These are phyloP conservation scores for Xylocampa areola DNA, from an alignment of 2,888 invertebrate genomes.

Conservation along the genomic window DNA sequence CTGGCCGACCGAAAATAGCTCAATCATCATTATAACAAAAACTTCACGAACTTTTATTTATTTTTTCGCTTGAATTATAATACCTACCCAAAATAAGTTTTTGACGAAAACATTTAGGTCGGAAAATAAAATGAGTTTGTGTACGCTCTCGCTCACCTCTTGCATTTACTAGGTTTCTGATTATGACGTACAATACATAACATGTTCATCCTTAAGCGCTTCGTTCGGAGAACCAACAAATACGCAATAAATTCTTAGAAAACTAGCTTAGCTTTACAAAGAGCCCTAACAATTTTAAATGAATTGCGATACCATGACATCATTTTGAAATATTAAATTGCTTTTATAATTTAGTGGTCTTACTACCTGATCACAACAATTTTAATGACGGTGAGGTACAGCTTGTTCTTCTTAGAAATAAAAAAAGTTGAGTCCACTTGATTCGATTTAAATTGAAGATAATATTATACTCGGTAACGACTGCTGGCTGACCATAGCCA, in stretches of 20 bases:
- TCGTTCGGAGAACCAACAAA: constrained; percentile 49
- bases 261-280: constrained; percentile 40
- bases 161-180: constrained; percentile 53
- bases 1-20: constrained; percentile 22
- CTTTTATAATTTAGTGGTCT: constrained; percentile 48
- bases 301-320: constrained; percentile 48
- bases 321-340: constrained; percentile 52
- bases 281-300: constrained; percentile 44
- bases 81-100: not conserved
- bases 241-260: constrained; percentile 49
- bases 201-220: constrained; percentile 49
- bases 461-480: constrained; percentile 45
- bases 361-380: constrained; percentile 57
- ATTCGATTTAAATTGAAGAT: constrained; percentile 56
- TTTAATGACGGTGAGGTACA: constrained; percentile 55
- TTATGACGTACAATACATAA: constrained; percentile 53
- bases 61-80: not conserved
- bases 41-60: not conserved
- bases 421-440: constrained; percentile 37
- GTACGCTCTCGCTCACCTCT: constrained; percentile 46
- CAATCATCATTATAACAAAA: constrained; percentile 13
- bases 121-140: not conserved
- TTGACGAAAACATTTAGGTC: not conserved
- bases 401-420: constrained; percentile 59
- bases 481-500: constrained; percentile 38